Conservation (phyloP, 2,888 invertebrate species). For the Dione vanillae region DNA sequence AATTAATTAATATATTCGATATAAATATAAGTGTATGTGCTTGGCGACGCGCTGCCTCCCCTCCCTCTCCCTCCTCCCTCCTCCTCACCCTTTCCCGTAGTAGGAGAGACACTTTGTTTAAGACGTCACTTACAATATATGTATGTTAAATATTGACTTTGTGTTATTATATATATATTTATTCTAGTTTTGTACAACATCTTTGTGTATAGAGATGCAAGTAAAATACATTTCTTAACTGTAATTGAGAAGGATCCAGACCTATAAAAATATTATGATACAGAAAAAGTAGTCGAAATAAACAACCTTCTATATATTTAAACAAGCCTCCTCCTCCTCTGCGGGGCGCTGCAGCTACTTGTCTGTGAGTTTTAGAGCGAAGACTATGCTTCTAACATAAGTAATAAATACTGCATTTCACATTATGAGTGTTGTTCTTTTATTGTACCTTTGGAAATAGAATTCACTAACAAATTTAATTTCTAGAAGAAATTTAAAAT, state of each 20-base stretch:
- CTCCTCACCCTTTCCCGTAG: too few species aligned
- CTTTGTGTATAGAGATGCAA: constrained; percentile 30
- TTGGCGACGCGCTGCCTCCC: neutral
- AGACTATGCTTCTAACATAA: constrained; percentile 69
- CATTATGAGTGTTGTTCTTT: constrained; percentile 49
- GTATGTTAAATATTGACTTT: constrained; percentile 13
- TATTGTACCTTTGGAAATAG: neutral
- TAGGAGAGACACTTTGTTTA: constrained; percentile 1
- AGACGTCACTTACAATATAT: constrained; percentile 12
- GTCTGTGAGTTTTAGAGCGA: constrained; percentile 65
- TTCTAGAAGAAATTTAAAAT: too few species aligned
- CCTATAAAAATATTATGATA: neutral
- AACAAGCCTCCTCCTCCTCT: too few species aligned
- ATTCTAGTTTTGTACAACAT: constrained; percentile 27
- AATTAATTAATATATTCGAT: constrained; percentile 28
- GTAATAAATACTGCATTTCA: constrained; percentile 78
- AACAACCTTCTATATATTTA: neutral
- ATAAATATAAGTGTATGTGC: constrained; percentile 3
- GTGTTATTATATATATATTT: constrained; percentile 18
- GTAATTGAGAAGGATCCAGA: constrained; percentile 13
- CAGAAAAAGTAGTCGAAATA: constrained; percentile 1
- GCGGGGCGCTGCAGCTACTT: constrained; percentile 32
- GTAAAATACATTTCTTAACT: neutral
- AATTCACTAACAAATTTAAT: too few species aligned
- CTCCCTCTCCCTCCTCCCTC: neutral